Evolutionary conservation across 2,888 invertebrate species (phyloP).

Genomic region (Anorthoa munda): DNA sequence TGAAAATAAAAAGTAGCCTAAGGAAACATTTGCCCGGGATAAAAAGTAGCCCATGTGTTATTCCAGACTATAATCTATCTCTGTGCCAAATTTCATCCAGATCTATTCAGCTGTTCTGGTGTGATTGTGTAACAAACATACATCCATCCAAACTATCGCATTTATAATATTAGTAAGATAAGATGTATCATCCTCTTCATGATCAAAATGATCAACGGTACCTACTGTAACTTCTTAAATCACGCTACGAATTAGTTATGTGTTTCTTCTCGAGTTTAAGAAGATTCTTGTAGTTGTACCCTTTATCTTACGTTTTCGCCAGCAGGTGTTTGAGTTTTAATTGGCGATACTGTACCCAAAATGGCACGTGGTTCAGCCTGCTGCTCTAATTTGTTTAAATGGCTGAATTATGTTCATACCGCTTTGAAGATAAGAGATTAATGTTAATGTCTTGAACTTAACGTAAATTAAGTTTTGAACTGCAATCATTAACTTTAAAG

Average conservation of each 20-base stretch:
- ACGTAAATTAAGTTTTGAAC: constrained; percentile 54
- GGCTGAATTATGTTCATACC: constrained; percentile 41
- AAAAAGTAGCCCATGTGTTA: no score
- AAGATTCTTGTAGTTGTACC: neutral
- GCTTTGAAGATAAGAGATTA: constrained; percentile 55
- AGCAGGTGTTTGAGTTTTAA: neutral
- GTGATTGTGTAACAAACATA: no score
- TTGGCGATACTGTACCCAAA: neutral
- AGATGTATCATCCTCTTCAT: no score
- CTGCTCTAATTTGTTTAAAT: constrained; percentile 42
- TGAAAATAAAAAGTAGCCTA: no score
- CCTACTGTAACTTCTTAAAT: no score
- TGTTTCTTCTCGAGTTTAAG: neutral
- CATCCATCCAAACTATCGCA: no score
- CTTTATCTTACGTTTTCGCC: neutral
- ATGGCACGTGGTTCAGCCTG: constrained; percentile 31
- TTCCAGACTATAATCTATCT: no score
- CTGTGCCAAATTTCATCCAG: no score
- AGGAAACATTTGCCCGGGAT: no score
- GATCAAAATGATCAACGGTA: no score
- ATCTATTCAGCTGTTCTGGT: no score
- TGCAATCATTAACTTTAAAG: constrained; percentile 26
- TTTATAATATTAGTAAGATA: no score
- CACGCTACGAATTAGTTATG: neutral
- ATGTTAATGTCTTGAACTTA: constrained; percentile 37